These are phyloP conservation scores for Girardinus metallicus DNA, from an alignment of 2,797 vertebrate species.

Conservation along the genomic window DNA sequence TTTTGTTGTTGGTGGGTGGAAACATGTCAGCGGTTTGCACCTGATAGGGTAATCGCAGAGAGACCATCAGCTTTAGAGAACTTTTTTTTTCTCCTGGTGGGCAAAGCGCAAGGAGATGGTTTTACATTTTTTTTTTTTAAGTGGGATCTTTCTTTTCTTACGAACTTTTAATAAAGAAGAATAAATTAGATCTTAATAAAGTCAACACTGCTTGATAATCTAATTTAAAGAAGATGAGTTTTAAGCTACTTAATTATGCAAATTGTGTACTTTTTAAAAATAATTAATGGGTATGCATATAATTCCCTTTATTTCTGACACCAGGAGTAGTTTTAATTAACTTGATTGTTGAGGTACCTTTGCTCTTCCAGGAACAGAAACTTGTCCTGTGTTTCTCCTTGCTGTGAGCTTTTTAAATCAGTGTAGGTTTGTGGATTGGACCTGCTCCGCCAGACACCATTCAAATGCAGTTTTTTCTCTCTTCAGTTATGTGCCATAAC, in stretches of 20 bases:
- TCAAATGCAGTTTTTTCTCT: slow-evolving; percentile 76
- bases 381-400: slow-evolving; percentile 10
- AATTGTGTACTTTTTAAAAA: background rate
- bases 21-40: slow-evolving; percentile 88
- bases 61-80: slow-evolving; percentile 74
- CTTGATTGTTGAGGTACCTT: background rate
- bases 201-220: background rate
- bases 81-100: slow-evolving; percentile 51
- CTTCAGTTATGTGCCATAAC: slow-evolving; percentile 81
- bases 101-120: slow-evolving; percentile 45
- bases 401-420: slow-evolving; percentile 41
- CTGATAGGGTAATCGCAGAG: slow-evolving; percentile 85
- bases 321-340: background rate
- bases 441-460: slow-evolving; percentile 77
- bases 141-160: background rate
- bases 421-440: slow-evolving; percentile 81
- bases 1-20: slow-evolving; percentile 86
- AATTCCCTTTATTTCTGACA: background rate
- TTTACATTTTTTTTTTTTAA: background rate
- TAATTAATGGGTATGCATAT: background rate
- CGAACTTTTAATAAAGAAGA: background rate
- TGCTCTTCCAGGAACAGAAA: slow-evolving; percentile 31
- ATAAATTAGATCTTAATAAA: background rate
- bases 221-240: background rate
- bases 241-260: background rate